These are phyloP conservation scores for Nomada lathburiana DNA, from an alignment of 2,888 invertebrate genomes.

Conservation along the genomic window DNA sequence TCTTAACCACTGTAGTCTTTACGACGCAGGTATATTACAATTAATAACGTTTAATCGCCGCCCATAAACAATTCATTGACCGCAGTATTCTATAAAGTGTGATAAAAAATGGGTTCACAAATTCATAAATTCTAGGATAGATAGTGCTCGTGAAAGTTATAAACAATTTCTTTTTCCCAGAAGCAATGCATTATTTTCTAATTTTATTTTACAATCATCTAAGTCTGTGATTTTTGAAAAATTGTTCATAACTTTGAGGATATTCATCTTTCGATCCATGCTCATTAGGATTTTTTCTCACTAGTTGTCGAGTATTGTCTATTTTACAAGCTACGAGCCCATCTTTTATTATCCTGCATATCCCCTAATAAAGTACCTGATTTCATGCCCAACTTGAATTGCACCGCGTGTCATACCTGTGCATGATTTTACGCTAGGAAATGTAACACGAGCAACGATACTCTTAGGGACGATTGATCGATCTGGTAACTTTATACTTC, in stretches of 20 bases:
- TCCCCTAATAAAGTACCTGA: neutral
- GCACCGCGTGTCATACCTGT: slow-evolving; percentile 16
- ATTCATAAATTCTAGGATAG: too few species aligned
- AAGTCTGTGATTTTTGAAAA: neutral
- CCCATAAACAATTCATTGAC: neutral
- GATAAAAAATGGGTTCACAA: too few species aligned
- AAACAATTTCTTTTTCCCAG: too few species aligned
- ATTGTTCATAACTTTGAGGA: neutral
- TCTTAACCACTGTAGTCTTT: neutral
- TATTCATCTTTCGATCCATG: neutral
- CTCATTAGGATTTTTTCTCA: neutral
- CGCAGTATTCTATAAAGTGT: neutral
- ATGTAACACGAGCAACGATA: slow-evolving; percentile 59
- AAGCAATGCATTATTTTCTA: too few species aligned
- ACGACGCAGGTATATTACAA: too few species aligned
- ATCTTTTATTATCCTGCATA: too few species aligned
- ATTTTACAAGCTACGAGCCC: neutral
- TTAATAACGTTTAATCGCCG: too few species aligned
- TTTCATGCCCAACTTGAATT: slow-evolving; percentile 19
- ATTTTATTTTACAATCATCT: too few species aligned
- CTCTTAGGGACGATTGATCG: slow-evolving; percentile 59
- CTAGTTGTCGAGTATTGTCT: neutral
- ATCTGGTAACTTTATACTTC: slow-evolving; percentile 63
- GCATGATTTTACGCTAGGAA: slow-evolving; percentile 45
- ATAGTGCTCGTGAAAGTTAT: too few species aligned